phyloP scores from a whole-genome alignment of 2,888 invertebrate species.

The Tuta absoluta region DNA sequence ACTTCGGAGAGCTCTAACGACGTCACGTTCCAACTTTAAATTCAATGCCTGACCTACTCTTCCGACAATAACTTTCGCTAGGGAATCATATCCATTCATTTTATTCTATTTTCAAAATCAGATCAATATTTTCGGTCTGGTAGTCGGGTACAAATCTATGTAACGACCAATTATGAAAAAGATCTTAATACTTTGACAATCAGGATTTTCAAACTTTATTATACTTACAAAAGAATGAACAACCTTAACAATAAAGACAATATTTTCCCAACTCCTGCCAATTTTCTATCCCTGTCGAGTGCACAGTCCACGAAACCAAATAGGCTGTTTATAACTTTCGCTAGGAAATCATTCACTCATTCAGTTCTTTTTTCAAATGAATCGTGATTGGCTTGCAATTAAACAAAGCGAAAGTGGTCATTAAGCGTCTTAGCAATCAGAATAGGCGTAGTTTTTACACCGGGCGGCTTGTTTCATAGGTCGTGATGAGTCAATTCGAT shows the following conservation, averaged over 20 bases:
- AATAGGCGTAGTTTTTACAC: slow-evolving; percentile 11
- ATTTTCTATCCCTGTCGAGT: too few relatives aligned
- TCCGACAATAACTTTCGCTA: neutral
- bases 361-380: slow-evolving; percentile 16
- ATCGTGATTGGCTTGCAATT: slow-evolving; percentile 21
- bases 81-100: neutral
- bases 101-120: too few relatives aligned
- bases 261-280: too few relatives aligned
- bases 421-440: slow-evolving; percentile 19
- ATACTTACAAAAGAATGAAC: too few relatives aligned
- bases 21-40: slow-evolving; percentile 6
- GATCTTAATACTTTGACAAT: too few relatives aligned
- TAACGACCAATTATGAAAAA: too few relatives aligned
- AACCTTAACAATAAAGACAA: too few relatives aligned
- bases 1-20: slow-evolving; percentile 15
- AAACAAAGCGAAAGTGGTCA: slow-evolving; percentile 25
- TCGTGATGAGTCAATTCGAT: slow-evolving; percentile 10
- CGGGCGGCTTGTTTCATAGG: neutral
- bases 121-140: too few relatives aligned
- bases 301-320: neutral
- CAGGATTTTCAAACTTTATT: too few relatives aligned
- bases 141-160: too few relatives aligned
- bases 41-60: slow-evolving; percentile 16
- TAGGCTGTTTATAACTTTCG: slow-evolving; percentile 16
- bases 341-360: slow-evolving; percentile 23